Evolutionary conservation across 1,140 invertebrate species (phyloP), one percentile per base, ranked within the genome.

Genomic region (Drosophila nebulosa): DNA sequence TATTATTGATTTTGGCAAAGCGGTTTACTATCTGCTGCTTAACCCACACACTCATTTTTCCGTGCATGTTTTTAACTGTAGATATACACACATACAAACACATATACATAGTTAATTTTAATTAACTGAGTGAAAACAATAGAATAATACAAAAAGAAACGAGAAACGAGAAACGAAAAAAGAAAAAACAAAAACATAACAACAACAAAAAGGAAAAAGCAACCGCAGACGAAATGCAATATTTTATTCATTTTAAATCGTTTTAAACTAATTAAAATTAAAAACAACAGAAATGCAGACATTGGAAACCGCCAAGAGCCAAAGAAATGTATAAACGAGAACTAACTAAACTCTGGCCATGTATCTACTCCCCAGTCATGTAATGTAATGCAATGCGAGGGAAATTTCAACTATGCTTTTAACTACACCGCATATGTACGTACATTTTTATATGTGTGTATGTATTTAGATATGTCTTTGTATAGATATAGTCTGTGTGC

Each of bases 221-320:
- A 55, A 76, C 42, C 67, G 53, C 53, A 58, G 56, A 74, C 70
- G 39, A 60, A 56, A 32, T 51, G 56, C 46, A 36, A 78, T 51
- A 68, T 78, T 70, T 68, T 75, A 70, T 68, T 73, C 71, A 70
- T 66, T 78, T 80, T 66, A 69, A 80, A 86, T 85, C 74, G 66
- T 85, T 85, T 86, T 39, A 86, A 46, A 85, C 83, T 85, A 85
- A 85, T 85, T 85, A 81, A 86, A 85, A 86, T 46, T 46, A 46
- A 18, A 46, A 21, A 46, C 21, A 46, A 21, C 39, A 46, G 7
- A 46, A 46, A 46, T 46, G 39, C 39, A 56, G 69, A 70, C 62
- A 71, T 78, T 69, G 46, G 46, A 70, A 81, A 81, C 78, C 81
- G 78, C 78, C 63, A 69, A 67, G 73, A 69, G 64, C 55, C 35